phyloP scores from a whole-genome alignment of 2,888 invertebrate genomes.

The Euphydryas editha region DNA sequence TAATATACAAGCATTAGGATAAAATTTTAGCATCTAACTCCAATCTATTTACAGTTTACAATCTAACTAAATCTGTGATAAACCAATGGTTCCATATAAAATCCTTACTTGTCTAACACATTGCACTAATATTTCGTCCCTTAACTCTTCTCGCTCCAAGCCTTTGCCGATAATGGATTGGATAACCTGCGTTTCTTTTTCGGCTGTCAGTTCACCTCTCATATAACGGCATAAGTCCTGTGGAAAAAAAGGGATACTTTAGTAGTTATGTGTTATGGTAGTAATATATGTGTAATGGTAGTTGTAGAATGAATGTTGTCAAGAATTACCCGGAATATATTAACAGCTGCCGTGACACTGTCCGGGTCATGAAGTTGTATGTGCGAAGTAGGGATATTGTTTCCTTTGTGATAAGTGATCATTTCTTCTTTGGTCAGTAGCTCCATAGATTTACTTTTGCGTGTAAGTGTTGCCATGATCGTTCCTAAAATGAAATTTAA shows the following conservation, averaged over 20 bases:
- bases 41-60: neutral
- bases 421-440: slow-evolving; percentile 95
- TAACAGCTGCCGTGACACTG: slow-evolving; percentile 94
- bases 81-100: neutral
- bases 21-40: too few species aligned
- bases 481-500: slow-evolving; percentile 74
- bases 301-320: too few species aligned
- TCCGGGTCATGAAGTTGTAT: slow-evolving; percentile 98
- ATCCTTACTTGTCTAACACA: slow-evolving; percentile 89
- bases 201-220: slow-evolving; percentile 93
- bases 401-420: slow-evolving; percentile 94
- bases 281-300: too few species aligned
- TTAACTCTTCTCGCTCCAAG: slow-evolving; percentile 94
- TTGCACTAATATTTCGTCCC: slow-evolving; percentile 96
- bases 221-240: slow-evolving; percentile 96
- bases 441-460: slow-evolving; percentile 91
- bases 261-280: too few species aligned
- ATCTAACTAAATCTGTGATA: neutral
- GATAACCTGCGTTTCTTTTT: slow-evolving; percentile 91
- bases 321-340: slow-evolving; percentile 91
- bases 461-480: slow-evolving; percentile 92
- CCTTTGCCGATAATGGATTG: slow-evolving; percentile 94
- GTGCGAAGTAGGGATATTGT: slow-evolving; percentile 95
- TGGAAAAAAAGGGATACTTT: slow-evolving; percentile 25
- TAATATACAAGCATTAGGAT: too few species aligned